Evolutionary conservation across 2,888 invertebrate species (phyloP), one percentile per base, ranked within the genome.

Genomic region (Oxycera nigricornis): DNA sequence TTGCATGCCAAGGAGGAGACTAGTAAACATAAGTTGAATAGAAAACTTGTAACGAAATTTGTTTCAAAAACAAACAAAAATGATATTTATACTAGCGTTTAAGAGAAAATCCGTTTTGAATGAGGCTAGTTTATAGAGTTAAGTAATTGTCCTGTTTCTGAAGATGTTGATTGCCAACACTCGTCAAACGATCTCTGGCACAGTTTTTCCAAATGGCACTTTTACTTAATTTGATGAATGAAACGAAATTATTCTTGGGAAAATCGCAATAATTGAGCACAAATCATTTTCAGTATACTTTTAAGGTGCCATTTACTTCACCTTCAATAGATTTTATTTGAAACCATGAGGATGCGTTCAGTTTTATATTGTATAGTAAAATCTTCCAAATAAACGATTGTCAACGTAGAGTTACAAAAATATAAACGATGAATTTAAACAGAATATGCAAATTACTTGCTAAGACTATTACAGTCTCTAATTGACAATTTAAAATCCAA

Each of bases 61-160:
- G 78, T 78, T 77, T 78, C 76, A 76, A 67, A 73, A 35, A 62
- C 24, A 73, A 76, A 76, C 75, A 76, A 76, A 77, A 75, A 59
- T 31, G 11, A 74, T 57, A 46, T 17, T 75, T 74, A 75, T 74
- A 75, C 73, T 77, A 77, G 70, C 65, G 9, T 41, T 28, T 17
- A 52, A 55, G 22, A 50, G 28, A 28, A 50, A 30, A 52, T 28
- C 11, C 22, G 7, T 50, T 68, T 55, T 28, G 26, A 46, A 50
- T 68, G 67, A 74, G 68, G 74, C 70, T 62, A 22, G 55, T 24
- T 24, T 31, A 11, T 67, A 68, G 46, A 20, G 11, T 7, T n/a
- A 68, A 46, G 46, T 46, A 22, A 46, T 11, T 46, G 46, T 50
- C 31, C 14, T 1, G 2, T 61, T 30, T 24, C 22, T 17, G 6